Evolutionary conservation across 1,140 invertebrate species (phyloP).

Genomic region (Pentalonia nigronervosa): DNA sequence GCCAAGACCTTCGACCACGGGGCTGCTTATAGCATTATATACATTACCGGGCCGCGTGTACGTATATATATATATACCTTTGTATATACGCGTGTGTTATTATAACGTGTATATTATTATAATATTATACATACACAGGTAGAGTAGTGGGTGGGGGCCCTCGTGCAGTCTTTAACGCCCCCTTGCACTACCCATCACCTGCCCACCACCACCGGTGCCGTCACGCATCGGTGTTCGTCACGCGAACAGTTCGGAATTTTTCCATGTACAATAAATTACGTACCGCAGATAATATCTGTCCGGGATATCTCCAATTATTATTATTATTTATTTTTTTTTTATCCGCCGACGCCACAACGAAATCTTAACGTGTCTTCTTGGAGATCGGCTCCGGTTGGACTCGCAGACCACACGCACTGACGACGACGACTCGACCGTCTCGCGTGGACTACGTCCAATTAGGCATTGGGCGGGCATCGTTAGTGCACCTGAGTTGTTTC

Average conservation of each 20-base stretch:
- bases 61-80: background rate
- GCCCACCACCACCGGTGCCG: background rate
- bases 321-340: background rate
- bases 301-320: slow-evolving; percentile 52
- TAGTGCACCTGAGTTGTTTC: background rate
- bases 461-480: background rate
- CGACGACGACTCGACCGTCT: background rate
- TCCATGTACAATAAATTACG: slow-evolving; percentile 50
- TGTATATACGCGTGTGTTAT: background rate
- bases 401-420: slow-evolving; percentile 4
- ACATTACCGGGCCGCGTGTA: slow-evolving; percentile 9
- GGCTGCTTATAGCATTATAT: background rate
- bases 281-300: slow-evolving; percentile 46
- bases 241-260: slow-evolving; percentile 44
- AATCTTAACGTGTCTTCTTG: background rate
- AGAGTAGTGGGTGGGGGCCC: background rate
- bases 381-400: background rate
- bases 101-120: slow-evolving; percentile 34
- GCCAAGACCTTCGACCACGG: background rate
- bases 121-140: background rate
- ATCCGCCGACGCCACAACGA: background rate
- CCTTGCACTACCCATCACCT: slow-evolving; percentile 29
- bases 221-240: slow-evolving; percentile 56
- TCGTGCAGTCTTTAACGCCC: slow-evolving; percentile 49
- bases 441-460: background rate